Percentiles rank a stretch among this genome's conserved stretches.
These are phyloP conservation scores for Pteropus alecto DNA, from an alignment of 2,113 vertebrate species.

Conservation along the genomic window DNA sequence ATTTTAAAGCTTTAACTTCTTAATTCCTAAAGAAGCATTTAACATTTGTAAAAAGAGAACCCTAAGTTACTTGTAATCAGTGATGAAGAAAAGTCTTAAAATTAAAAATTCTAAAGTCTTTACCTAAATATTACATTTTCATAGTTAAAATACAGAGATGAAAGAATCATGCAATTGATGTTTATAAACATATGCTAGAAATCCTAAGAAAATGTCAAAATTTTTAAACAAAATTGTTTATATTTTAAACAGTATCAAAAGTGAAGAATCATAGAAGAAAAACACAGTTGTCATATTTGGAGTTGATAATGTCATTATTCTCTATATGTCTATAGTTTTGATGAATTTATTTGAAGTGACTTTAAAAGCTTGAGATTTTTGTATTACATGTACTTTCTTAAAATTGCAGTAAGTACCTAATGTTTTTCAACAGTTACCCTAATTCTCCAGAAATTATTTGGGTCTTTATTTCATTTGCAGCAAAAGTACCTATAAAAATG, in stretches of 20 bases:
- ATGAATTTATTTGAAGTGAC: constrained; percentile 43
- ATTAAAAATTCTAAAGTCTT: background rate
- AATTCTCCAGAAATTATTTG: background rate
- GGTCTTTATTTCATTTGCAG: background rate
- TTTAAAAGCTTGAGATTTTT: constrained; percentile 48
- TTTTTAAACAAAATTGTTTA: constrained; percentile 18
- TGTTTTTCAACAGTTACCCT: background rate
- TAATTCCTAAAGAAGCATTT: background rate
- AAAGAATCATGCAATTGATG: constrained; percentile 12
- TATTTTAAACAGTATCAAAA: constrained; percentile 41
- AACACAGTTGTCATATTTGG: background rate
- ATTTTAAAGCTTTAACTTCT: constrained; percentile 17
- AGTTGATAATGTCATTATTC: constrained; percentile 29
- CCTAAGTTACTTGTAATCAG: background rate
- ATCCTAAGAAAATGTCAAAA: constrained; percentile 16
- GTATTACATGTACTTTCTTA: background rate
- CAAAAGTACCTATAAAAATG: background rate
- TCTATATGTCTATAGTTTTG: constrained; percentile 11
- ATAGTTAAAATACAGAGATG: constrained; percentile 39
- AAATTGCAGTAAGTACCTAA: background rate
- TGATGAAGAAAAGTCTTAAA: background rate
- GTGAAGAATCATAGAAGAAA: constrained; percentile 44
- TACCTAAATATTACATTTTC: constrained; percentile 35
- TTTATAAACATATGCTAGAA: constrained; percentile 33
- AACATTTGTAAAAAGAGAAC: constrained; percentile 21